Evolutionary conservation across 2,797 vertebrate species (phyloP).

Genomic region (Alosa sapidissima): DNA sequence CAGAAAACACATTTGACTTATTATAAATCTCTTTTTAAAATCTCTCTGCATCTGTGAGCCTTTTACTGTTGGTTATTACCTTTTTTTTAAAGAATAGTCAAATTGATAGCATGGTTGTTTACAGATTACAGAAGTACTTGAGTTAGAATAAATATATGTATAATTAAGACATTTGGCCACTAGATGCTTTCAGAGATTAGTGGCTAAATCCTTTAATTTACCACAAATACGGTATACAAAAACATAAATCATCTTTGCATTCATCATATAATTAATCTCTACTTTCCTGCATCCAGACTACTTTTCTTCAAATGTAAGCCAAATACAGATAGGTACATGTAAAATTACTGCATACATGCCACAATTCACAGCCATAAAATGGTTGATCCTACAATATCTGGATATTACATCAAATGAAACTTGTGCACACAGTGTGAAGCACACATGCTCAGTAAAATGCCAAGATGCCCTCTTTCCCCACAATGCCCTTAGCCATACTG

Average conservation of each 20-base stretch:
- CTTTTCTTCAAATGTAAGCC: background rate
- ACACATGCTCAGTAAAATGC: constrained; percentile 18
- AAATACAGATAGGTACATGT: constrained; percentile 16
- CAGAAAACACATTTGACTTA: background rate
- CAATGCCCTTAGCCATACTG: background rate
- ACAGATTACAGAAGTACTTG: background rate
- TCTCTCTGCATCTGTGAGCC: background rate
- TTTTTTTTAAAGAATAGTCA: constrained; percentile 3
- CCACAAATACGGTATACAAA: background rate
- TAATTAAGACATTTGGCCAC: constrained; percentile 23
- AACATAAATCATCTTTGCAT: background rate
- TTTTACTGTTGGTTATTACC: background rate
- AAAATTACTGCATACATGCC: constrained; percentile 21
- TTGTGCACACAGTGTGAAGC: constrained; percentile 15
- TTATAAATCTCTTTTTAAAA: constrained; percentile 5
- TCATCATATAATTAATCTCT: background rate
- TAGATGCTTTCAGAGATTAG: background rate
- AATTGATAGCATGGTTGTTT: constrained; percentile 4
- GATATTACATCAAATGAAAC: background rate
- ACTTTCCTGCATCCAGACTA: background rate
- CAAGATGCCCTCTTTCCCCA: background rate
- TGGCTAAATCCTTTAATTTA: background rate
- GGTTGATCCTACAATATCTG: constrained; percentile 12
- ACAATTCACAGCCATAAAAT: constrained; percentile 8
- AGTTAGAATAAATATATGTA: background rate